These are phyloP conservation scores for Acanthacorydalis orientalis DNA, from an alignment of 2,888 invertebrate genomes.

Conservation along the genomic window DNA sequence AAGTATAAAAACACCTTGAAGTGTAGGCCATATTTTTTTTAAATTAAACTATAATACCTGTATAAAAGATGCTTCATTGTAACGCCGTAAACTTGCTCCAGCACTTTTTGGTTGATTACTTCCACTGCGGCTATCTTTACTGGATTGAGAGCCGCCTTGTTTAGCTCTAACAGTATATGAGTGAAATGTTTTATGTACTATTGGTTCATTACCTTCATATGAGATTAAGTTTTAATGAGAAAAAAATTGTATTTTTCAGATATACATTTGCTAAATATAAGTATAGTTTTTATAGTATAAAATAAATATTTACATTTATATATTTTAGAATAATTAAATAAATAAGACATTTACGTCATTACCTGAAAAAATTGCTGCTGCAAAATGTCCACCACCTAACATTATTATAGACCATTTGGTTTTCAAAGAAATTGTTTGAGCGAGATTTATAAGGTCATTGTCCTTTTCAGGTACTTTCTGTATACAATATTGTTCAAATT, in stretches of 20 bases:
- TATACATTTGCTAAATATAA: too few relatives aligned
- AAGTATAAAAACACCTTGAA: too few relatives aligned
- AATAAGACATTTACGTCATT: conserved; percentile 24
- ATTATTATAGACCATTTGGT: conserved; percentile 59
- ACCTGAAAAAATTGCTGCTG: conserved; percentile 50
- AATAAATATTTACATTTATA: background rate
- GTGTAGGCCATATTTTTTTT: background rate
- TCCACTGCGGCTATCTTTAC: conserved; percentile 39
- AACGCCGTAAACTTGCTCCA: conserved; percentile 61
- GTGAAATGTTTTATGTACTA: conserved; percentile 67
- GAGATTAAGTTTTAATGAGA: background rate
- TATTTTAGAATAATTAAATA: background rate
- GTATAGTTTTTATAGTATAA: too few relatives aligned
- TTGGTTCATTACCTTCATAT: conserved; percentile 27
- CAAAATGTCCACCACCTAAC: conserved; percentile 74
- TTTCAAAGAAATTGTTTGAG: conserved; percentile 16
- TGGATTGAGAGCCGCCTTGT: conserved; percentile 61
- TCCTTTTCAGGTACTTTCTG: conserved; percentile 20
- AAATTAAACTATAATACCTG: conserved; percentile 33
- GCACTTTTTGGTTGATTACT: conserved; percentile 58
- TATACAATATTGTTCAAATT: conserved; percentile 6
- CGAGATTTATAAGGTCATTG: conserved; percentile 20
- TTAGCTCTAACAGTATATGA: conserved; percentile 71
- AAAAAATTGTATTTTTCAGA: background rate
- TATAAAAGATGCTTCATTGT: conserved; percentile 58